Evolutionary conservation across 2,888 invertebrate genomes (phyloP).

Genomic region (Eupithecia exiguata): DNA sequence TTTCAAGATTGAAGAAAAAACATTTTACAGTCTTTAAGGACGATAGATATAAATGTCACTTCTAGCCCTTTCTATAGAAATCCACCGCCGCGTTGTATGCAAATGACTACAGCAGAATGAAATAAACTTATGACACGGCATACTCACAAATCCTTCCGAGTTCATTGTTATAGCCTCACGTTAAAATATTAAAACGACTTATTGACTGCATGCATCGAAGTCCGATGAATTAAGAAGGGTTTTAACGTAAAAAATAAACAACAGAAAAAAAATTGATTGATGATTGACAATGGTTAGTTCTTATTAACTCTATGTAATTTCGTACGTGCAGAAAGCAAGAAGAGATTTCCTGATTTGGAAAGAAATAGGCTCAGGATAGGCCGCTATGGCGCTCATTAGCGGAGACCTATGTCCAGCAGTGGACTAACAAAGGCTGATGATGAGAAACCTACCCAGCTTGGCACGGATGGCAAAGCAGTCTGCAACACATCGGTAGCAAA

Average conservation of each 20-base stretch:
- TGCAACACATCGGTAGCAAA: too few species aligned
- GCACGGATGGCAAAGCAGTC: too few species aligned
- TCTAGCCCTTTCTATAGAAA: conserved; percentile 3
- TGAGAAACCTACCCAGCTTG: too few species aligned
- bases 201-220: conserved; percentile 23
- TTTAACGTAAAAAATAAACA: background rate
- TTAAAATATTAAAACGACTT: conserved; percentile 36
- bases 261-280: background rate
- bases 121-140: conserved; percentile 65
- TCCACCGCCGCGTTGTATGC: conserved; percentile 6
- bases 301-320: too few species aligned
- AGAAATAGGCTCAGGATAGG: background rate
- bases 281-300: background rate
- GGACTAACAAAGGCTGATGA: too few species aligned
- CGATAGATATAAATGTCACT: background rate
- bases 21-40: background rate
- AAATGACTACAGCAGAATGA: conserved; percentile 56
- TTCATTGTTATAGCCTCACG: conserved; percentile 54
- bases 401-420: too few species aligned
- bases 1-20: background rate
- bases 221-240: conserved; percentile 5
- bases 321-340: background rate
- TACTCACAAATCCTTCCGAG: conserved; percentile 71
- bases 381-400: too few species aligned
- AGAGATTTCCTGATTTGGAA: background rate